phyloP scores from a whole-genome alignment of 2,888 invertebrate genomes.

The Hyposoter didymator region DNA sequence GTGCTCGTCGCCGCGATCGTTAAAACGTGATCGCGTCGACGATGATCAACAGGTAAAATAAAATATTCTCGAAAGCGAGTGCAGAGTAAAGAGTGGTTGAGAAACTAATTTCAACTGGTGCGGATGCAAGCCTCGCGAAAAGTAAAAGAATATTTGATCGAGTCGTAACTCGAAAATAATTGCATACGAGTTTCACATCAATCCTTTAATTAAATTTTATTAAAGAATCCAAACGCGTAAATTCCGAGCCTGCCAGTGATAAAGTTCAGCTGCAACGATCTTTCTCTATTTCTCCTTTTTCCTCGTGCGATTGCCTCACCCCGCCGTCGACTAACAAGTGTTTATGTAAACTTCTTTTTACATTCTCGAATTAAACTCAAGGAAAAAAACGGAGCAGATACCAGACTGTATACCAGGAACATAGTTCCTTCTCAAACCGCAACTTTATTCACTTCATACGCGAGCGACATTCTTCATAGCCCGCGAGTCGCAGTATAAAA shows the following conservation, averaged over 20 bases:
- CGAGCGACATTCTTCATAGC: conserved; percentile 10
- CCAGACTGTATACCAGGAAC: neutral
- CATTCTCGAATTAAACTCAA: conserved; percentile 4
- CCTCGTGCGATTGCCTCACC: conserved; percentile 25
- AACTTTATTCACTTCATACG: conserved; percentile 20
- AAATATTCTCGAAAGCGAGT: neutral
- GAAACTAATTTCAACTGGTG: neutral
- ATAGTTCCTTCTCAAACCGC: neutral
- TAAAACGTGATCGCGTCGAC: neutral
- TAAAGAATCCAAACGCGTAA: conserved; percentile 6
- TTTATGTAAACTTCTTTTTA: conserved; percentile 26
- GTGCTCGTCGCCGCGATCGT: neutral
- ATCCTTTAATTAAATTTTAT: conserved; percentile 2
- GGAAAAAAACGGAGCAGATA: conserved; percentile 1
- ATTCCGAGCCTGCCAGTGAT: neutral
- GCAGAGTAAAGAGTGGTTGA: neutral
- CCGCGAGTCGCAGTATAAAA: neutral
- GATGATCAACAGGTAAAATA: neutral
- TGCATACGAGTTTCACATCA: neutral
- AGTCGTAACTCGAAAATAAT: neutral
- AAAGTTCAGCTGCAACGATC: neutral
- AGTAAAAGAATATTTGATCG: neutral
- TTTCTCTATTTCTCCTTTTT: conserved; percentile 1
- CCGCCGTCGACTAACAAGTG: conserved; percentile 18
- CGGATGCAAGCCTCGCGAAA: neutral